Evolutionary conservation across 2,797 vertebrate genomes (phyloP).

Genomic region (Dryobates pubescens): DNA sequence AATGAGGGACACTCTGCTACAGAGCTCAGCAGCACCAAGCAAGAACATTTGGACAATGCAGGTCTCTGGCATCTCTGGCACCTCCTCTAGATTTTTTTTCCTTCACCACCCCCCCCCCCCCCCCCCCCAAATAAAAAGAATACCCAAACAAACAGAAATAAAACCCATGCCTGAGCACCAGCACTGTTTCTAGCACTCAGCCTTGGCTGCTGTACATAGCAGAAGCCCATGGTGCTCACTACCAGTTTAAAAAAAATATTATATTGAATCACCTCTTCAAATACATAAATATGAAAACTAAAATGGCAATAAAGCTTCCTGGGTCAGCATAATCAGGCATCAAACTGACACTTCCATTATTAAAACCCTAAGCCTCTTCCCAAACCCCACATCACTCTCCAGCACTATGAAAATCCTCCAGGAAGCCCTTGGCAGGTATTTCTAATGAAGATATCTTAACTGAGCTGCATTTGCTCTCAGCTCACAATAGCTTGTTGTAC

Average conservation of each 20-base stretch:
- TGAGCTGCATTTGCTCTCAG: background rate
- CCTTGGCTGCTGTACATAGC: background rate
- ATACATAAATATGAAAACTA: constrained; percentile 41
- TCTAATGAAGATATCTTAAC: constrained; percentile 46
- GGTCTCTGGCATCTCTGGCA: background rate
- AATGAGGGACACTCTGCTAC: background rate
- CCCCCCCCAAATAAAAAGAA: background rate
- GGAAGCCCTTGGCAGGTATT: constrained; percentile 33
- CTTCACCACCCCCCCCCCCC: too few species aligned
- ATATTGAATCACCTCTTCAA: background rate
- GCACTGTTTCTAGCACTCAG: background rate
- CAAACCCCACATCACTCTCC: background rate
- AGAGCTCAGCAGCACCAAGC: background rate
- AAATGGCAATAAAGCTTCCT: constrained; percentile 46
- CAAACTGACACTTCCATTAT: constrained; percentile 63
- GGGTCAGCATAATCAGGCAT: constrained; percentile 45
- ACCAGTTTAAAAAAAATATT: background rate
- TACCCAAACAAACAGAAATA: background rate
- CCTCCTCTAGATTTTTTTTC: background rate
- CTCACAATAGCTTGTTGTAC: constrained; percentile 49
- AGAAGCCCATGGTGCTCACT: background rate
- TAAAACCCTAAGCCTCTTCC: constrained; percentile 58
- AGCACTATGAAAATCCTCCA: background rate
- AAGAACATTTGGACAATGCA: background rate
- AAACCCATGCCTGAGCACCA: background rate